Base-by-base conservation (phyloP, 2,888 invertebrate genomes). In the Stenoptilia bipunctidactyla region DNA sequence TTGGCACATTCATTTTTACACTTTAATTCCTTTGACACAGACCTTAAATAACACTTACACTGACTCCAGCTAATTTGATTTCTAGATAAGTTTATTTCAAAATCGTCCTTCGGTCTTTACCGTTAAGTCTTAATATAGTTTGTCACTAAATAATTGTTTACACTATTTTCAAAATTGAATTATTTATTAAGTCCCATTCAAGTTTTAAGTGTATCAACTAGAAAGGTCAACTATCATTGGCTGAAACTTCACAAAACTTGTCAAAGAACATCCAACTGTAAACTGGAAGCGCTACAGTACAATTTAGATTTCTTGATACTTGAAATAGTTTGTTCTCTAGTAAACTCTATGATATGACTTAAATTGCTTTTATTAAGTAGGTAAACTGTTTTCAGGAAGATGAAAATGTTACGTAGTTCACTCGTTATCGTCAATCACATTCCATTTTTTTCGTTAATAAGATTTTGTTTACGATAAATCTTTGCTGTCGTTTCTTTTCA, bases 1-100 rank as follows among this genome's bases (percentile, higher is more conserved):
- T 55, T 35, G 74, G 56, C 53, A 67, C 77, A 52, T 70, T 70
- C 77, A 76, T 79, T 49, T 20, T 20, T 20, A 48, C 35, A 41
- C 40, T 45, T 30, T 27, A 1, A 34, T 20, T 20, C 20, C 8
- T 5, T 20, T 20, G 20, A 20, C 20, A 5, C 20, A 20, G 20
- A 20, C 4, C 20, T 20, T 20, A 20, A 20, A 20, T 20, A 3
- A 8, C 8, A 20, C n/a, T 20, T 20, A 20, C 20, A 20, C 8
- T n/a, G n/a, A n/a, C n/a, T n/a, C 8, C 20, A 20, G 20, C 20
- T 5, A n/a, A n/a, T n/a, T n/a, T n/a, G n/a, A n/a, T n/a, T n/a
- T n/a, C n/a, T n/a, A n/a, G n/a, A n/a, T n/a, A n/a, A n/a, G n/a
- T n/a, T n/a, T n/a, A n/a, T n/a, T n/a, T n/a, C n/a, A n/a, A n/a